Evolutionary conservation across 2,888 invertebrate genomes (phyloP).

Genomic region (Tholera decimalis): DNA sequence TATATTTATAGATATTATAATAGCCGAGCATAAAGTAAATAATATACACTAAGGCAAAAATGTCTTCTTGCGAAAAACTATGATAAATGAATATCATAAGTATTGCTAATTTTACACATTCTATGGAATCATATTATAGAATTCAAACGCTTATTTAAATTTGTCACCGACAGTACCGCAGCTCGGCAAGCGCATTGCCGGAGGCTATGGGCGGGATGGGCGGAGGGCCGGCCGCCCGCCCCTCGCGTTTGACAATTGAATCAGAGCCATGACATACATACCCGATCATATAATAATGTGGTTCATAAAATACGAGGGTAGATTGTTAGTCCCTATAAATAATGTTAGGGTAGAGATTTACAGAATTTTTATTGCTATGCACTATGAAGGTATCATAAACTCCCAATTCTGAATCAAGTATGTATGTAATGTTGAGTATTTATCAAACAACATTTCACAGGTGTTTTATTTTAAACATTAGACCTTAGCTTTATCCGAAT

Average conservation of each 20-base stretch:
- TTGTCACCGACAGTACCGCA: conserved; percentile 57
- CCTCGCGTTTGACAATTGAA: conserved; percentile 64
- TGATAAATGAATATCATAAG: too few species aligned
- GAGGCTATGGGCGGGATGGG: conserved; percentile 77
- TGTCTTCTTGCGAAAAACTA: too few species aligned
- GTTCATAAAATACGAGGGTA: conserved; percentile 12
- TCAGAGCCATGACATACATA: conserved; percentile 43
- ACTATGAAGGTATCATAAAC: too few species aligned
- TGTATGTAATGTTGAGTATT: too few species aligned
- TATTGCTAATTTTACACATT: too few species aligned
- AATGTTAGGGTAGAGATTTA: conserved; percentile 2
- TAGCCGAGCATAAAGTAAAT: too few species aligned
- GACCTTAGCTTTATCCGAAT: too few species aligned
- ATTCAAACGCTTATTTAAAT: not conserved
- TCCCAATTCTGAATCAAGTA: not conserved
- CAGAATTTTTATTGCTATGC: too few species aligned
- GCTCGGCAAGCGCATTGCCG: conserved; percentile 54
- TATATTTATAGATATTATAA: too few species aligned
- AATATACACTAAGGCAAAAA: too few species aligned
- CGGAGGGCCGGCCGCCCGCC: conserved; percentile 75
- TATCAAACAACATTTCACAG: too few species aligned
- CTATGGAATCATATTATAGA: not conserved
- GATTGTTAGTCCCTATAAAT: conserved; percentile 8
- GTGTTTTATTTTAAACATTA: too few species aligned
- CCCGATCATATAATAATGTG: conserved; percentile 27